phyloP scores from a whole-genome alignment of 2,888 invertebrate species.

The Plusia festucae region DNA sequence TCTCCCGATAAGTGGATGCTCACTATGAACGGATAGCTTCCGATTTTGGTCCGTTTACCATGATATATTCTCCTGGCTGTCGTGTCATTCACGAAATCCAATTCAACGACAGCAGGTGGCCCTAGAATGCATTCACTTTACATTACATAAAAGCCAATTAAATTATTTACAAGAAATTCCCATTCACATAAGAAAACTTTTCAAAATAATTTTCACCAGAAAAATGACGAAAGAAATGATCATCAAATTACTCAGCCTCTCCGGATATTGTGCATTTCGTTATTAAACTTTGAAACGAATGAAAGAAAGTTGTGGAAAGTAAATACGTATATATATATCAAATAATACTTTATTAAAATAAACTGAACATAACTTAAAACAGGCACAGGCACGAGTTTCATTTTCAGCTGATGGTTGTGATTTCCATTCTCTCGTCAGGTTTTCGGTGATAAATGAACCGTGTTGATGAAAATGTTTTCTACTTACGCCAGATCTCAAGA shows the following conservation, averaged over 20 bases:
- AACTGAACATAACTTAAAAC: background rate
- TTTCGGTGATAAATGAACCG: background rate
- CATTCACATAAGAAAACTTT: background rate
- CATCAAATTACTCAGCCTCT: background rate
- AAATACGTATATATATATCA: background rate
- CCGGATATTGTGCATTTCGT: background rate
- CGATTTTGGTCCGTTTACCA: conserved; percentile 48
- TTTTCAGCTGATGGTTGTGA: conserved; percentile 2
- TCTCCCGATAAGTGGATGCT: conserved; percentile 60
- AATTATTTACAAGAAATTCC: background rate
- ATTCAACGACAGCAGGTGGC: conserved; percentile 16
- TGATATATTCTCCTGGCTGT: conserved; percentile 59
- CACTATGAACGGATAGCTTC: conserved; percentile 64
- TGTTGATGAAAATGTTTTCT: conserved; percentile 7
- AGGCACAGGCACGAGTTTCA: background rate
- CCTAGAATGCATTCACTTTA: conserved; percentile 10
- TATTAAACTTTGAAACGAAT: background rate
- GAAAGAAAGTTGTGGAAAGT: background rate
- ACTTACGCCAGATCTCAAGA: conserved; percentile 53
- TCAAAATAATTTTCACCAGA: background rate
- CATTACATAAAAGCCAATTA: background rate
- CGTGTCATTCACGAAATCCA: conserved; percentile 13
- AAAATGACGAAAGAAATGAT: background rate
- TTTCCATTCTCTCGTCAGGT: conserved; percentile 2
- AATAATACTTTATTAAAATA: conserved; percentile 4